These are phyloP conservation scores for Botia kubotai DNA, from an alignment of 2,797 vertebrate species.

Conservation along the genomic window DNA sequence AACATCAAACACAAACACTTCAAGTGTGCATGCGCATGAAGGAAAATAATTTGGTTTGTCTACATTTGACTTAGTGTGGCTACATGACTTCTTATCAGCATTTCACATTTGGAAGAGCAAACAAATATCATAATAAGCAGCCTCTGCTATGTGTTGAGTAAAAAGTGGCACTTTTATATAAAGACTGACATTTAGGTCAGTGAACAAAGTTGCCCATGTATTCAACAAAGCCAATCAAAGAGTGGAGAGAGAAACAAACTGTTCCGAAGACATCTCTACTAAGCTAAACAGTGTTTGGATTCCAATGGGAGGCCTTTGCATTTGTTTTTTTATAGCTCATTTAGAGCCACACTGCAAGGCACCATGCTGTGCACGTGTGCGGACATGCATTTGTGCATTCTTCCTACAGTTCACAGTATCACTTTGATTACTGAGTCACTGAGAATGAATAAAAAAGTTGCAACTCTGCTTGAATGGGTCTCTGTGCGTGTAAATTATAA, in stretches of 20 bases:
- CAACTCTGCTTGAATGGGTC: conserved; percentile 40
- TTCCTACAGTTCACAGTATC: conserved; percentile 29
- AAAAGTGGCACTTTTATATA: conserved; percentile 39
- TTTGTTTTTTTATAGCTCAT: conserved; percentile 55
- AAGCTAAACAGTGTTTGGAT: conserved; percentile 50
- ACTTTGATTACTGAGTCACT: conserved; percentile 30
- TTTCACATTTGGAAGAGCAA: conserved; percentile 21
- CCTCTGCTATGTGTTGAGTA: conserved; percentile 5
- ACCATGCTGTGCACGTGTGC: conserved; percentile 23
- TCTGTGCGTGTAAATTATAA: conserved; percentile 71
- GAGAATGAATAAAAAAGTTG: conserved; percentile 21
- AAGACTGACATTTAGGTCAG: conserved; percentile 55
- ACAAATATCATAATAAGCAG: conserved; percentile 31
- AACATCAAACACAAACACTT: conserved; percentile 58
- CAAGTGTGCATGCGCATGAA: conserved; percentile 9
- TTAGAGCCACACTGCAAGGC: conserved; percentile 56
- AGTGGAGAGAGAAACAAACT: conserved; percentile 47
- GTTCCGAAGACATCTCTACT: conserved; percentile 52
- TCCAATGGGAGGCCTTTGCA: conserved; percentile 56
- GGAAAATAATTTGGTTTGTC: conserved; percentile 48
- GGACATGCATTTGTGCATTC: conserved; percentile 24
- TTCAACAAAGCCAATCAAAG: conserved; percentile 42
- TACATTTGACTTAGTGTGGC: conserved; percentile 31
- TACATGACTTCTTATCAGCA: conserved; percentile 41
- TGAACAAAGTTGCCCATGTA: conserved; percentile 55